Evolutionary conservation across 2,113 vertebrate species (phyloP).

Genomic region (Erythrocercus mccallii): DNA sequence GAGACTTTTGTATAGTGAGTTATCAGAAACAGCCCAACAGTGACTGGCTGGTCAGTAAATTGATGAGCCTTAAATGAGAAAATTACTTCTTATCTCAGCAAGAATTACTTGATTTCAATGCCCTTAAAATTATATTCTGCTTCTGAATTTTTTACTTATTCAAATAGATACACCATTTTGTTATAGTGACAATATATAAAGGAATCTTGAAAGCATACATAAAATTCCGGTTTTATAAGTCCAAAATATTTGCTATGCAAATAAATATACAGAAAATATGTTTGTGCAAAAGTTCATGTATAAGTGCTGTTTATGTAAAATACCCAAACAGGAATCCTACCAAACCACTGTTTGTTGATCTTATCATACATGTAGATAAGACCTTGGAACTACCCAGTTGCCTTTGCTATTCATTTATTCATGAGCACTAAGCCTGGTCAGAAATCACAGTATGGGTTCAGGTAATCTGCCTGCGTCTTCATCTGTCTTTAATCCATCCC

Average conservation of each 20-base stretch:
- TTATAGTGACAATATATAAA: slow-evolving; percentile 31
- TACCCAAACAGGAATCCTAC: neutral
- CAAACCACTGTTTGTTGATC: neutral
- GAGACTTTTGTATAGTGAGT: slow-evolving; percentile 53
- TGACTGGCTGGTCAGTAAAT: slow-evolving; percentile 58
- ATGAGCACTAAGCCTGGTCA: neutral
- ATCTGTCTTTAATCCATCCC: neutral
- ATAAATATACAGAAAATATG: neutral
- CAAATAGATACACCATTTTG: slow-evolving; percentile 51
- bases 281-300: neutral
- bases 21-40: slow-evolving; percentile 60
- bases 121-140: slow-evolving; percentile 51
- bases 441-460: neutral
- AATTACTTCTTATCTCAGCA: slow-evolving; percentile 66
- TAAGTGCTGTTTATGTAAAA: neutral
- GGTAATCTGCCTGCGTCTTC: neutral
- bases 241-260: neutral
- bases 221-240: neutral
- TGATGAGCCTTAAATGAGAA: slow-evolving; percentile 65
- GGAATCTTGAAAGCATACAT: slow-evolving; percentile 35
- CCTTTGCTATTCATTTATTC: neutral
- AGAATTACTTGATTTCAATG: slow-evolving; percentile 64
- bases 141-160: slow-evolving; percentile 5
- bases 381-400: neutral
- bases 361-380: neutral